Base-by-base conservation (phyloP, 2,113 vertebrate genomes). In the Brachypodius melanocephalos region DNA sequence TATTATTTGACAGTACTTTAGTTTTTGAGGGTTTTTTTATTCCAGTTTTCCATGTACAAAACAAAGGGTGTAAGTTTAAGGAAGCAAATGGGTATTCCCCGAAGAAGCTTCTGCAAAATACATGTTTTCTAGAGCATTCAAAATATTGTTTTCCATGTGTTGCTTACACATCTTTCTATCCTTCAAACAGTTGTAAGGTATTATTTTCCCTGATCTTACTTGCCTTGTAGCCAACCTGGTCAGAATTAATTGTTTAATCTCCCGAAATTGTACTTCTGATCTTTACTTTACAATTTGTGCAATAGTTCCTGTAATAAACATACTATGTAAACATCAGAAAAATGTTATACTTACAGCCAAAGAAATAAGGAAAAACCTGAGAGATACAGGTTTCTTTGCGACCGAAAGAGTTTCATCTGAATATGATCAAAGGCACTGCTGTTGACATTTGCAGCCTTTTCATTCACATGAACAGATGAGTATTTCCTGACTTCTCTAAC, bases 381-480 rank as follows among this genome's bases (percentile, higher is more conserved):
- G 96, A 99, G 98, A 96, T 99, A 99, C 88, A 99, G 98, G 97
- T 99, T 99, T 96, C 99, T 99, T 97, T 99, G 99, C 0, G 99
- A 98, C 92, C 99, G 97, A 96, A 99, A 99, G 83, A 99, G 98
- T 98, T 99, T 99, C 99, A 99, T 99, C 94, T 99, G 98, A 61
- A 99, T 93, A 40, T 99, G 98, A 95, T 99, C 99, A 55, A 98
- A 98, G 78, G 98, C 85, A 84, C 95, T 98, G 51, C 98, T 90
- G 93, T 97, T 98, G 85, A 96, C 43, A 55, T 96, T 96, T 84
- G 96, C 88, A 38, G 95, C 96, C 69, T 98, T 98, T 76, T 97
- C 98, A 73, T 26, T 87, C 40, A 91, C 78, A 15, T 98, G 97
- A 42, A 96, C 28, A 2, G 78, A 83, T 0, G 99, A 99, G 73